Evolutionary conservation across 2,888 invertebrate species (phyloP).

Genomic region (Heteromyza rotundicornis): DNA sequence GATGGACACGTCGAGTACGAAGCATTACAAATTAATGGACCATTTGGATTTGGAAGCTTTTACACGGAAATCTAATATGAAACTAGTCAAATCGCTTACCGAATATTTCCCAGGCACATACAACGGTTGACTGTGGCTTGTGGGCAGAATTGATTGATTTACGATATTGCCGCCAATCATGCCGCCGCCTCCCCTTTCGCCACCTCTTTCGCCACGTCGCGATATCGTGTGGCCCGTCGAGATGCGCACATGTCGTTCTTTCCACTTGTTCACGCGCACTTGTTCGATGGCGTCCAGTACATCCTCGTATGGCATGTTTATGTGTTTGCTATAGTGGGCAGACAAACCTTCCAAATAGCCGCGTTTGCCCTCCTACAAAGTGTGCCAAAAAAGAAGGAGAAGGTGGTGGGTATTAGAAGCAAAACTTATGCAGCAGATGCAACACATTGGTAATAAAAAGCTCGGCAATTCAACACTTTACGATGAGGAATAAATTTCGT

Average conservation of each 20-base stretch:
- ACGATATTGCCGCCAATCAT: slow-evolving; percentile 45
- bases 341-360: slow-evolving; percentile 87
- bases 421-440: not conserved
- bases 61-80: too few relatives aligned
- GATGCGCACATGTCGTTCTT: slow-evolving; percentile 63
- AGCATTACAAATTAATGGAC: too few relatives aligned
- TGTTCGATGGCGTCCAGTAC: slow-evolving; percentile 86
- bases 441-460: slow-evolving; percentile 12
- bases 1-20: too few relatives aligned
- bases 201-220: slow-evolving; percentile 45
- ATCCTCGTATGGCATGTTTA: slow-evolving; percentile 87
- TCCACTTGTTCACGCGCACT: slow-evolving; percentile 69
- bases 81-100: slow-evolving; percentile 68
- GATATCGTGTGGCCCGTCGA: slow-evolving; percentile 58
- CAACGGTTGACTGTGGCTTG: slow-evolving; percentile 83
- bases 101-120: slow-evolving; percentile 92
- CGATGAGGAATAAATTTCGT: slow-evolving; percentile 15
- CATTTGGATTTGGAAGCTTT: too few relatives aligned
- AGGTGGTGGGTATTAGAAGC: too few relatives aligned
- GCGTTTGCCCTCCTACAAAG: slow-evolving; percentile 80
- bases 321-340: slow-evolving; percentile 84
- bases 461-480: slow-evolving; percentile 11
- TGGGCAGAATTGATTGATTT: slow-evolving; percentile 70
- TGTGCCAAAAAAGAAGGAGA: too few relatives aligned
- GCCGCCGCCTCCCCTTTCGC: slow-evolving; percentile 19